A percentile compares a stretch with the other conserved stretches of the same genome.
phyloP scores from a whole-genome alignment of 2,888 invertebrate genomes.

The Microplitis deprimator region DNA sequence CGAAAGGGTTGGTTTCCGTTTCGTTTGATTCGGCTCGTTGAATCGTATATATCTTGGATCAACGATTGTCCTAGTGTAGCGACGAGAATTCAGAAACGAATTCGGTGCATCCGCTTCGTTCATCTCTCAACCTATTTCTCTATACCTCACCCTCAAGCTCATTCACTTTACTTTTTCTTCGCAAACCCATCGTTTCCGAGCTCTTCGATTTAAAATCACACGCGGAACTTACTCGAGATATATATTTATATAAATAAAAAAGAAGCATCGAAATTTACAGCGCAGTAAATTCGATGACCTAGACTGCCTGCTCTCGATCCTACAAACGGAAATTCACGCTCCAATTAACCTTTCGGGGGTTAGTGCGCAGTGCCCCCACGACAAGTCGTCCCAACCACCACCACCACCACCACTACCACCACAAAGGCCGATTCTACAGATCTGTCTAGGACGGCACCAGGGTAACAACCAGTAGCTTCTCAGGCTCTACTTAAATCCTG shows the following conservation, averaged over 20 bases:
- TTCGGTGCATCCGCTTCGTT: conserved; percentile 8
- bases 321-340: conserved; percentile 7
- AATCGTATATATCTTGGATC: conserved; percentile 18
- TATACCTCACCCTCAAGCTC: background rate
- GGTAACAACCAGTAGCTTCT: too few relatives aligned
- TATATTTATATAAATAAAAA: conserved; percentile 1
- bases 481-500: too few relatives aligned
- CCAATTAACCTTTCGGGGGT: conserved; percentile 11
- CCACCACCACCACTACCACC: too few relatives aligned
- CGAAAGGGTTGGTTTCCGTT: conserved; percentile 38
- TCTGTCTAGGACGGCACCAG: too few relatives aligned
- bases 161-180: background rate
- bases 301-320: background rate
- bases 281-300: conserved; percentile 15
- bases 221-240: background rate
- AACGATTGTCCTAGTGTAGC: conserved; percentile 5
- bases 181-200: background rate
- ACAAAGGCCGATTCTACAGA: too few relatives aligned
- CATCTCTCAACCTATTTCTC: background rate
- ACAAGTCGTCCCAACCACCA: too few relatives aligned
- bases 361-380: too few relatives aligned
- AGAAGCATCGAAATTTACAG: conserved; percentile 5
- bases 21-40: conserved; percentile 38
- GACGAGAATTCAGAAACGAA: conserved; percentile 16
- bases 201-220: conserved; percentile 1